Evolutionary conservation across 37 sponge, comb jelly and placozoan species (phyloP).

Genomic region (Amphimedon queenslandica): DNA sequence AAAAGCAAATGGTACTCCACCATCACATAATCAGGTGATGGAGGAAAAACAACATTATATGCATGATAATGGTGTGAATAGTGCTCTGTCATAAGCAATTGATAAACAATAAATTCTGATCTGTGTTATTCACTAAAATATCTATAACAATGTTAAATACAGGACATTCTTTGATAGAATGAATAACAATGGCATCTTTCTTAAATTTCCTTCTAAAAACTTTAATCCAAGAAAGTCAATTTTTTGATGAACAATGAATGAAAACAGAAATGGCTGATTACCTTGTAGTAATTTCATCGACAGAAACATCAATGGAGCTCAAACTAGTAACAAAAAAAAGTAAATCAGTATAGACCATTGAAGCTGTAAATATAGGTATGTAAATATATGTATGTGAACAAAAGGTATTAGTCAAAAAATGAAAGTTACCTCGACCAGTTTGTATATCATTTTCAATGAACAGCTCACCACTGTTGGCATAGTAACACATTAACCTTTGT

Average conservation of each 20-base stretch:
- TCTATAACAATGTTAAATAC: background rate
- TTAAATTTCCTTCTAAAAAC: background rate
- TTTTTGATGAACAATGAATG: background rate
- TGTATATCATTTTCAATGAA: background rate
- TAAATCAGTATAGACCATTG: too few species aligned
- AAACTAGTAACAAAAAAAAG: too few species aligned
- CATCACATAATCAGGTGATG: too few species aligned
- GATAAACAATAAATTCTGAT: background rate
- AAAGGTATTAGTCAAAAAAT: too few species aligned
- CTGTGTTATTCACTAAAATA: background rate
- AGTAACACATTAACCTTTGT: constrained; percentile 14
- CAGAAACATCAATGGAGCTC: too few species aligned
- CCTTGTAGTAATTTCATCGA: too few species aligned
- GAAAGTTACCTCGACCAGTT: background rate
- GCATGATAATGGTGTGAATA: background rate
- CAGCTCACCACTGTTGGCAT: background rate
- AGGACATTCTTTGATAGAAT: background rate
- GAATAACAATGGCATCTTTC: background rate
- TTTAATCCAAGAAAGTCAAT: background rate
- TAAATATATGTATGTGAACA: background rate
- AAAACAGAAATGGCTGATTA: too few species aligned
- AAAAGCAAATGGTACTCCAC: too few species aligned
- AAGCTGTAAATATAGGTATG: background rate
- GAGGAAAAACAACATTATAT: too few species aligned
- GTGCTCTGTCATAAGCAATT: background rate